Evolutionary conservation across 2,888 invertebrate genomes (phyloP).

Genomic region (Heliconius charithonia): DNA sequence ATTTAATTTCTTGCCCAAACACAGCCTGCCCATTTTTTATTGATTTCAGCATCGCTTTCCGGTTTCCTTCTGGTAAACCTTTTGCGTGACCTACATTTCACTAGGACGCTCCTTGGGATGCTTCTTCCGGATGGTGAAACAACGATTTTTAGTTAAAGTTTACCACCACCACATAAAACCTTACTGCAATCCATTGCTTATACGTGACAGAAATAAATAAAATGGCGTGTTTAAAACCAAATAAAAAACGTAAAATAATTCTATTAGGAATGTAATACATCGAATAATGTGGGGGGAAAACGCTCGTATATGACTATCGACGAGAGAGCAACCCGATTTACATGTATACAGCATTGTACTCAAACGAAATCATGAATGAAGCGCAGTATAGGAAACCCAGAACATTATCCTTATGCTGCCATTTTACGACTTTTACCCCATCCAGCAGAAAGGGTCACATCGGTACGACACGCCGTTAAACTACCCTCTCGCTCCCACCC

Average conservation of each 20-base stretch:
- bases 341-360: slow-evolving; percentile 80
- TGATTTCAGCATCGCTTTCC: slow-evolving; percentile 34
- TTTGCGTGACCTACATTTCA: slow-evolving; percentile 29
- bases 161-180: not conserved
- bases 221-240: slow-evolving; percentile 50
- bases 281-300: slow-evolving; percentile 68
- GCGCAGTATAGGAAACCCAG: slow-evolving; percentile 82
- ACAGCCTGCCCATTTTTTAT: slow-evolving; percentile 30
- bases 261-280: slow-evolving; percentile 77
- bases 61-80: slow-evolving; percentile 28
- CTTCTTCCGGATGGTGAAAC: not conserved
- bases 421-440: slow-evolving; percentile 84
- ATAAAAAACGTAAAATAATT: slow-evolving; percentile 55
- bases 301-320: slow-evolving; percentile 71
- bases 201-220: slow-evolving; percentile 30
- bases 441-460: slow-evolving; percentile 82
- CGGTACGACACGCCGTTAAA: slow-evolving; percentile 77
- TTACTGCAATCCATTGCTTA: slow-evolving; percentile 29
- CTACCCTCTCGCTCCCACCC: slow-evolving; percentile 67
- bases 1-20: not conserved
- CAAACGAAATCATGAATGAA: slow-evolving; percentile 84
- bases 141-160: not conserved
- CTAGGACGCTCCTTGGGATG: not conserved
- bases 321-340: slow-evolving; percentile 81
- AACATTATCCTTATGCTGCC: slow-evolving; percentile 84